These are phyloP conservation scores for Agrilus planipennis DNA, from an alignment of 1,140 invertebrate species.

Conservation along the genomic window DNA sequence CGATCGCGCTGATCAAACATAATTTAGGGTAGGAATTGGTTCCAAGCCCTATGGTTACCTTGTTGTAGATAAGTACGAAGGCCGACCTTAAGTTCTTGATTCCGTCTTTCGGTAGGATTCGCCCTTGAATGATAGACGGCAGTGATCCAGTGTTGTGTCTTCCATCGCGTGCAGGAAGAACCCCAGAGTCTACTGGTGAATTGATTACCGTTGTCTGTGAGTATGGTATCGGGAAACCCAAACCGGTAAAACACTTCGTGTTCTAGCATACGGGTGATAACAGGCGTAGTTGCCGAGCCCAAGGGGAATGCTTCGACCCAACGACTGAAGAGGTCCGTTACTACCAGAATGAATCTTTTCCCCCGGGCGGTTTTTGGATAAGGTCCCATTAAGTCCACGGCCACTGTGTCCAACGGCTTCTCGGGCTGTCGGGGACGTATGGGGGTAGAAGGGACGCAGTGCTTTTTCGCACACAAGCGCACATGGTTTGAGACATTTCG, in stretches of 20 bases:
- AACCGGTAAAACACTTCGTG: not conserved
- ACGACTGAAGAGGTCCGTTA: not conserved
- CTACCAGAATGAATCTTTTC: not conserved
- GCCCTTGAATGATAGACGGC: not conserved
- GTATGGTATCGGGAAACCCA: not conserved
- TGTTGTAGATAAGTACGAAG: not conserved
- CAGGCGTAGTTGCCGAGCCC: not conserved
- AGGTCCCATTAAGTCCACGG: not conserved
- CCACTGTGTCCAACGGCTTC: not conserved
- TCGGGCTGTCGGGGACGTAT: not conserved
- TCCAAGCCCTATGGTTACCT: not conserved
- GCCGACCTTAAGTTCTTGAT: not conserved
- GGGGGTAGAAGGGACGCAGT: not conserved
- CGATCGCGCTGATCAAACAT: no score
- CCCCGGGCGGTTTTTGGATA: no score
- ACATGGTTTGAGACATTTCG: not conserved
- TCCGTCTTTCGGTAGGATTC: not conserved
- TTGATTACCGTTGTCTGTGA: not conserved
- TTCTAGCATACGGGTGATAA: not conserved
- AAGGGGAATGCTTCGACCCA: not conserved
- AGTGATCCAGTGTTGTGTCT: not conserved
- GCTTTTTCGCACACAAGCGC: not conserved
- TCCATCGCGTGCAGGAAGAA: not conserved
- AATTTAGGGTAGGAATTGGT: not conserved
- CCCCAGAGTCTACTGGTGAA: not conserved